Base-by-base conservation (phyloP, 2,797 vertebrate genomes). In the Premnoplex brunnescens region DNA sequence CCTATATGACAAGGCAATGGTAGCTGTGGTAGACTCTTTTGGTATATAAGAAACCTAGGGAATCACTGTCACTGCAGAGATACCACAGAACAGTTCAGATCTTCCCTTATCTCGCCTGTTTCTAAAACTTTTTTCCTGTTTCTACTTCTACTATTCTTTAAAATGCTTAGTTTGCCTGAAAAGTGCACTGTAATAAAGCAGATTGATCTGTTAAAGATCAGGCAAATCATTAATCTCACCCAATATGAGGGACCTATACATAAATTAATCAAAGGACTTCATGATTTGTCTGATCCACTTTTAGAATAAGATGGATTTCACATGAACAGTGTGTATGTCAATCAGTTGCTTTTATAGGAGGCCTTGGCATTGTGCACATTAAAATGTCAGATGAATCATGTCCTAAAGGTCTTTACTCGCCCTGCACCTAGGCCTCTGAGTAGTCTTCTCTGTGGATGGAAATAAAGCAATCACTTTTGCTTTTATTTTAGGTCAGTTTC, bases 401-500 rank as follows among this genome's bases (percentile, higher is more conserved):
- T 77, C 72, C 37, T 71, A 64, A 44, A 77, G 36, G 24, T 76
- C 68, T 83, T 73, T 74, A 60, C 22, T 58, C 2, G 0, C 49
- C 27, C 49, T 78, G 23, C 3, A 4, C 46, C 16, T 80, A 80
- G 34, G n/a, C 52, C 49, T 89, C 79, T 79, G 78, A 36, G 85
- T 34, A 85, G 34, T 76, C n/a, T 78, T 64, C 89, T 55, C 17
- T 89, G 79, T 66, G 60, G 73, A 68, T 81, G 46, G 69, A 75
- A 88, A 78, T 91, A 89, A 72, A 88, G 46, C 58, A 86, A 41
- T 88, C 64, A 44, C 84, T 96, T 96, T 91, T 85, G 85, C 92
- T 94, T 96, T 96, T 93, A 49, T 88, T 96, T 94, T 88, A 89
- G 64, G 72, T 92, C 76, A 68, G 60, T 78, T 95, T 91, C 92